Conservation (phyloP, 2,797 vertebrate genomes). For the Alcedo atthis region DNA sequence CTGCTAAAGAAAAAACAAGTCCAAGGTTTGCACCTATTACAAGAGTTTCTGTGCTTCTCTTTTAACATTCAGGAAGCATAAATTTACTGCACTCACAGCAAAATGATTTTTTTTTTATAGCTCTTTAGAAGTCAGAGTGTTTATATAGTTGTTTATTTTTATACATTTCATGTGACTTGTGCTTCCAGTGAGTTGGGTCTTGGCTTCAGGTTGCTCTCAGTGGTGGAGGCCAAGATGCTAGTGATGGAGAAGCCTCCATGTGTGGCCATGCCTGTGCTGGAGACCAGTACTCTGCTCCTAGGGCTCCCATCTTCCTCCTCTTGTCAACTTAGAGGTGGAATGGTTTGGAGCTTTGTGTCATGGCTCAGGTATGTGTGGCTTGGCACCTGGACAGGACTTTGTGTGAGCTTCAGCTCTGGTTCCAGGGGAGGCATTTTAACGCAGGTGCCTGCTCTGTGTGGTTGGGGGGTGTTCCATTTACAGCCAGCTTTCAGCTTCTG, state of each 20-base stretch:
- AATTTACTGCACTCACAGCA: not conserved
- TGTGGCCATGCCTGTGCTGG: not conserved
- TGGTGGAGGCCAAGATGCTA: not conserved
- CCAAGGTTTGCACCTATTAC: not conserved
- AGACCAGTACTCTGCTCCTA: rapidly evolving
- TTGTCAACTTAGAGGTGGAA: not conserved
- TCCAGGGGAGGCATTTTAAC: not conserved
- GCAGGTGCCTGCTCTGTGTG: not conserved
- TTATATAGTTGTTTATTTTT: not conserved
- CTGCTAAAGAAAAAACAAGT: not conserved
- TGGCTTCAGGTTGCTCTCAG: not conserved
- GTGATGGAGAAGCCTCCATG: not conserved
- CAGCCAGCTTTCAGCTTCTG: not conserved
- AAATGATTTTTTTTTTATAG: not conserved
- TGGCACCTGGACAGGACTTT: not conserved
- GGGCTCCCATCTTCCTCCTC: not conserved
- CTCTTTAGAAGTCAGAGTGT: not conserved
- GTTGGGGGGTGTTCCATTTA: not conserved
- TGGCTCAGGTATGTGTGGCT: not conserved
- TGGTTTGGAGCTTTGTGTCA: not conserved
- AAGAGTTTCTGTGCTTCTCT: not conserved
- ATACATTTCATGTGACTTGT: not conserved
- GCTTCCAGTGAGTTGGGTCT: not conserved
- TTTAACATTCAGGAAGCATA: not conserved
- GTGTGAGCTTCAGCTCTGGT: not conserved